These are phyloP conservation scores for Orchesella cincta DNA, from an alignment of 1,140 invertebrate species.

Conservation along the genomic window DNA sequence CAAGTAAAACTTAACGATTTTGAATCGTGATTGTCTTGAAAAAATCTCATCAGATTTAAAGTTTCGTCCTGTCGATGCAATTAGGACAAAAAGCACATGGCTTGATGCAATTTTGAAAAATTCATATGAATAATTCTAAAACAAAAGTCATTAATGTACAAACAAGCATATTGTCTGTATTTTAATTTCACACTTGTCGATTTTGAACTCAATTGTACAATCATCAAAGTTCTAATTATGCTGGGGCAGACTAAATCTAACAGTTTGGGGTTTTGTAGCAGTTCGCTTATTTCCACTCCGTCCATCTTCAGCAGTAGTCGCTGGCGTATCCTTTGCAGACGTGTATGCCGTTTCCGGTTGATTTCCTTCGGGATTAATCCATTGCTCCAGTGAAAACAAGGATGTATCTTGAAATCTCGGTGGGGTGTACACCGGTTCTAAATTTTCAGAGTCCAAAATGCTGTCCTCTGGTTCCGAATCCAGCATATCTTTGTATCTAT, in stretches of 20 bases:
- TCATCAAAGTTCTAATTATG: neutral
- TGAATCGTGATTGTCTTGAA: too few relatives aligned
- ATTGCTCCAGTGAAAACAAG: neutral
- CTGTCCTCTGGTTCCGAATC: neutral
- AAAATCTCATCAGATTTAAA: neutral
- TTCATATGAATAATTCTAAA: neutral
- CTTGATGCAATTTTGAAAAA: neutral
- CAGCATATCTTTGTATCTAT: neutral
- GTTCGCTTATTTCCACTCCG: neutral
- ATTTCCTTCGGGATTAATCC: slow-evolving; percentile 3
- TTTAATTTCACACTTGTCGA: neutral
- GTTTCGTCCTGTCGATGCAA: neutral
- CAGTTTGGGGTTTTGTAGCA: neutral
- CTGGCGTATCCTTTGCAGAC: neutral
- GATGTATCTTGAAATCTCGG: neutral
- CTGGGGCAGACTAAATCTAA: neutral
- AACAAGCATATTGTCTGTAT: too few relatives aligned
- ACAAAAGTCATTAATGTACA: too few relatives aligned
- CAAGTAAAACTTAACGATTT: too few relatives aligned
- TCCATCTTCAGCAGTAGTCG: neutral
- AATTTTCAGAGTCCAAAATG: neutral
- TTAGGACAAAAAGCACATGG: neutral
- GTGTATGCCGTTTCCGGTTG: neutral
- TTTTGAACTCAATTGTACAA: neutral
- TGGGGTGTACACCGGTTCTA: neutral